Base-by-base conservation (phyloP, 92 coral and sea anemone genomes). In the Micromussa lordhowensis region DNA sequence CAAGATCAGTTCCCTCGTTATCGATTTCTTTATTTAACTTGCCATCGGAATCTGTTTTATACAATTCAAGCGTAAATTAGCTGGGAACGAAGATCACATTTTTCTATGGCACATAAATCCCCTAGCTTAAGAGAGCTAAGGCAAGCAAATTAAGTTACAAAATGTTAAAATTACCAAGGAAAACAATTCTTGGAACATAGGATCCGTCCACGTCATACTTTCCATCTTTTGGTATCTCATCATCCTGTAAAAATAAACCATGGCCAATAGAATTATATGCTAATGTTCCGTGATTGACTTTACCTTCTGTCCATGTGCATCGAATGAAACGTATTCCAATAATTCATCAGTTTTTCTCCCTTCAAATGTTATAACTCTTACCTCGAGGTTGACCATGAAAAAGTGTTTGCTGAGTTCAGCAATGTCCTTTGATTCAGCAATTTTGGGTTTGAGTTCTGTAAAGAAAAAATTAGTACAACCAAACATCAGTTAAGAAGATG, bases 111-210 rank as follows among this genome's bases (percentile, higher is more conserved):
- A 7, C n/a, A 22, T 24, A 61, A 22, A 61, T 61, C 24, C 14
- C 11, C 29, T 61, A 22, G 13, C 13, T n/a, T 44, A 44, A n/a
- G 51, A 44, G 51, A 44, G 32, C 13, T 15, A 64, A 26, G 12
- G 32, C 30, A 64, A 15, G 70, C 7, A 5, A 64, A 40, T 44
- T 44, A 44, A 9, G 10, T 61, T 24, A 22, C 30, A 66, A 66
- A 28, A 11, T 66, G 26, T 66, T 26, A 2, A 28, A 34, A 87
- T 85, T 84, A 98, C 99, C 96, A 30, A 98, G 75, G 88, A 98
- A 98, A 16, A 98, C 79, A 77, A 98, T 98, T 80, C 98, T 94
- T 44, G 99, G 99, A 11, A 98, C 99, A 69, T 98, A 98, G 15
- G 95, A 61, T 13, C 99, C 99, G 66, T 98, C 99, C 14, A 89